Evolutionary conservation across 2,888 invertebrate species (phyloP).

Genomic region (Tromatobia lineatoria): DNA sequence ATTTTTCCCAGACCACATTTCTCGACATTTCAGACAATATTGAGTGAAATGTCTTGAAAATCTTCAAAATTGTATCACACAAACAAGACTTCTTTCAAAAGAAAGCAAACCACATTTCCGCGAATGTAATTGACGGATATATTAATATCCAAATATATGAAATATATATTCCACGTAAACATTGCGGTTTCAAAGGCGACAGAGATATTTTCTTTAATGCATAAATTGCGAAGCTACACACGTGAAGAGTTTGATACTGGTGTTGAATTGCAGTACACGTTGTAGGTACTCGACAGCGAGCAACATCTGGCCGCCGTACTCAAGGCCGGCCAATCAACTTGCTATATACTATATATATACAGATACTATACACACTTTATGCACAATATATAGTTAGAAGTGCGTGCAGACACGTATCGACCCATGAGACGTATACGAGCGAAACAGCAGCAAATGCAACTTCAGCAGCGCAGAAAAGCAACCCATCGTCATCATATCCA

Average conservation of each 20-base stretch:
- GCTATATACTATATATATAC: constrained; percentile 15
- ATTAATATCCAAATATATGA: constrained; percentile 7
- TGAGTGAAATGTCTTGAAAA: too few relatives aligned
- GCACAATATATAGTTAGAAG: not conserved
- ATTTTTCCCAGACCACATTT: too few relatives aligned
- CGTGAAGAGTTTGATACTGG: constrained; percentile 36
- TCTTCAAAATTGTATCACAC: not conserved
- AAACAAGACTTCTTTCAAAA: not conserved
- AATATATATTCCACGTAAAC: not conserved
- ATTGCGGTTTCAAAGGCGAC: constrained; percentile 28
- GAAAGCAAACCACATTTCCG: not conserved
- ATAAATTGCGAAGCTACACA: constrained; percentile 28
- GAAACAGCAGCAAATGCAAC: constrained; percentile 32
- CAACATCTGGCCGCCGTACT: constrained; percentile 80
- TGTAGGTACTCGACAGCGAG: constrained; percentile 38
- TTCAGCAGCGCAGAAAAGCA: not conserved
- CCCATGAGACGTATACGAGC: constrained; percentile 9
- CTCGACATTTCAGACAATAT: too few relatives aligned
- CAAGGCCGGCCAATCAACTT: constrained; percentile 84
- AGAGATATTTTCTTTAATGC: constrained; percentile 4
- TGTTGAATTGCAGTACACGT: constrained; percentile 52
- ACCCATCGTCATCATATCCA: constrained; percentile 72
- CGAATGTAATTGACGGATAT: not conserved
- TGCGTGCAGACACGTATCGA: constrained; percentile 8
- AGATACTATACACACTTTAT: constrained; percentile 4